These are phyloP conservation scores for Leptoteleia sp. DNA, from an alignment of 1,140 invertebrate genomes.

Conservation along the genomic window DNA sequence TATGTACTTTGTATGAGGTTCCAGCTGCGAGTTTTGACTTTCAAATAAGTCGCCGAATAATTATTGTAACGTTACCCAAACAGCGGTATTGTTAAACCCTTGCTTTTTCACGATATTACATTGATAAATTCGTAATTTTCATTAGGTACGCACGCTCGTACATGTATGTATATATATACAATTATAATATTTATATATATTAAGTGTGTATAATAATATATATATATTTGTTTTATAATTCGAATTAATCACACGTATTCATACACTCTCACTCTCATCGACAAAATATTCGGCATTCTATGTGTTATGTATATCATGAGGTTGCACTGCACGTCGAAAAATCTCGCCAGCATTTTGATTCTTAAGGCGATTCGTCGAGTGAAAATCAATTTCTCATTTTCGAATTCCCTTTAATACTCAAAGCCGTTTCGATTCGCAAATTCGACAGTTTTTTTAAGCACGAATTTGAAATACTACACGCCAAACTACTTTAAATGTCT, in stretches of 20 bases:
- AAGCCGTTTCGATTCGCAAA: no score
- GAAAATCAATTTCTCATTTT: no score
- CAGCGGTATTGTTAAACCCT: no score
- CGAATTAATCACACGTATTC: constrained; percentile 40
- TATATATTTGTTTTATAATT: constrained; percentile 35
- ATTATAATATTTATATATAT: constrained; percentile 59
- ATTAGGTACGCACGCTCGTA: constrained; percentile 30
- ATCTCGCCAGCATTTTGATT: constrained; percentile 26
- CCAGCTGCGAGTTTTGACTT: no score
- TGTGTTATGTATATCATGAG: constrained; percentile 56
- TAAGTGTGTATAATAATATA: constrained; percentile 29
- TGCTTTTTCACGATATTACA: neutral
- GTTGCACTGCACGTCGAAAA: constrained; percentile 37
- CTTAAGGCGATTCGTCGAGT: constrained; percentile 19
- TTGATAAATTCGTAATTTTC: neutral
- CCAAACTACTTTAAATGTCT: no score
- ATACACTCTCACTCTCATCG: constrained; percentile 55
- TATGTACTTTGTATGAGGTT: no score
- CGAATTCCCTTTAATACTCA: no score
- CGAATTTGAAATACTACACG: no score
- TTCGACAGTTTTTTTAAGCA: no score
- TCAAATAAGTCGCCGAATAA: no score
- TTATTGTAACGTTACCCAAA: no score
- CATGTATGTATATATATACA: constrained; percentile 56
- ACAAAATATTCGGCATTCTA: constrained; percentile 71